Conservation (phyloP, 2,113 vertebrate species). For the Chrysemys picta region DNA sequence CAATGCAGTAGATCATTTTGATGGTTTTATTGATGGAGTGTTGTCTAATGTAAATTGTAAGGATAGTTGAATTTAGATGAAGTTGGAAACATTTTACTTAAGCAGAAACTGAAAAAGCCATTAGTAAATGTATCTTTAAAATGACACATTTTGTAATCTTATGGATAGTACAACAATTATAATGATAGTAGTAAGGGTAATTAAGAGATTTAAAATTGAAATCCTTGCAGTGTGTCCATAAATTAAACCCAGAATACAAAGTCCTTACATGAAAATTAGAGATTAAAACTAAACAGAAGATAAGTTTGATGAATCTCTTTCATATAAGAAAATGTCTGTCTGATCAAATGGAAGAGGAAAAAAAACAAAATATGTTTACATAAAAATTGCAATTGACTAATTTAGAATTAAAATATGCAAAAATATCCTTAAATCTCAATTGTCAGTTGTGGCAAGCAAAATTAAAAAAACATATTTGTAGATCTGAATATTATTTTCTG, state of each 20-base stretch:
- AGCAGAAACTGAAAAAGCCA: slow-evolving; percentile 71
- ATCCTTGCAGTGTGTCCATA: slow-evolving; percentile 57
- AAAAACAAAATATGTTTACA: slow-evolving; percentile 4
- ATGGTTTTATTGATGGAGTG: slow-evolving; percentile 91
- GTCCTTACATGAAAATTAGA: slow-evolving; percentile 55
- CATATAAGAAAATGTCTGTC: slow-evolving; percentile 43
- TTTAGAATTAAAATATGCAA: not conserved
- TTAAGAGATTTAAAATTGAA: slow-evolving; percentile 69
- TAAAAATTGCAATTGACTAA: not conserved
- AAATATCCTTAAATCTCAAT: slow-evolving; percentile 3
- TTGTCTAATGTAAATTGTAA: slow-evolving; percentile 88
- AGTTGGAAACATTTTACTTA: slow-evolving; percentile 76
- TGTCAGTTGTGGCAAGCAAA: not conserved
- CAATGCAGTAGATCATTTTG: slow-evolving; percentile 87
- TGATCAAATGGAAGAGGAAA: slow-evolving; percentile 33
- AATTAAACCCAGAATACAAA: slow-evolving; percentile 58
- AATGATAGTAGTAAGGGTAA: slow-evolving; percentile 63
- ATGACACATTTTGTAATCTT: slow-evolving; percentile 68
- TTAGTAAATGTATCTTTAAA: slow-evolving; percentile 68
- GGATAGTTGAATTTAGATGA: slow-evolving; percentile 72
- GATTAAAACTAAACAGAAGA: slow-evolving; percentile 42
- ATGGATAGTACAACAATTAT: slow-evolving; percentile 51
- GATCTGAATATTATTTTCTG: not conserved
- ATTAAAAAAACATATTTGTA: accelerated
- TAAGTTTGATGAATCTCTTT: slow-evolving; percentile 37